Percentiles rank a stretch among this genome's conserved stretches.
phyloP scores from a whole-genome alignment of 2,113 vertebrate species.

The Gnathonemus longibarbis region DNA sequence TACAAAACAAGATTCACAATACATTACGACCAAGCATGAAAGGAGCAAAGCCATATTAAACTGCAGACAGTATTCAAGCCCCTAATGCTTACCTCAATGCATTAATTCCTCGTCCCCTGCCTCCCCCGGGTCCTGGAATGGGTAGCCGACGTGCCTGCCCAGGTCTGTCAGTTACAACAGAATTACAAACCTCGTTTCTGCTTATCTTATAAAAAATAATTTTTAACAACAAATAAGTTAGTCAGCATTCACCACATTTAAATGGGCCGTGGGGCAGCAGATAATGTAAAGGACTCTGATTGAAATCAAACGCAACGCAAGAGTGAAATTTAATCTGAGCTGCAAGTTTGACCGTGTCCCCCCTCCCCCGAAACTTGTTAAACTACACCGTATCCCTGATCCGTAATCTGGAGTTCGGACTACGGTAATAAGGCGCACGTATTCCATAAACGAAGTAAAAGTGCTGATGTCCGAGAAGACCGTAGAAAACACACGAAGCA shows the following conservation, averaged over 20 bases:
- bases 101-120: constrained; percentile 92
- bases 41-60: background rate
- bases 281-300: background rate
- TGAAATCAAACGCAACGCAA: background rate
- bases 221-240: background rate
- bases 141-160: constrained; percentile 77
- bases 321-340: background rate
- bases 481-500: background rate
- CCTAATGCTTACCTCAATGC: constrained; percentile 74
- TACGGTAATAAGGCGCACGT: background rate
- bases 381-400: background rate
- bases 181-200: background rate
- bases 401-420: background rate
- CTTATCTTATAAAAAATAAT: background rate
- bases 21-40: background rate
- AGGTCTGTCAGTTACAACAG: constrained; percentile 60
- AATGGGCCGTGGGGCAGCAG: background rate
- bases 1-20: background rate
- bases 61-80: background rate
- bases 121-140: constrained; percentile 88
- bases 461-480: background rate
- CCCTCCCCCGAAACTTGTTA: background rate
- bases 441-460: background rate
- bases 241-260: background rate
- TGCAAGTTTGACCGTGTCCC: background rate